phyloP scores from a whole-genome alignment of 2,113 vertebrate genomes.

The Hydrolagus affinis region DNA sequence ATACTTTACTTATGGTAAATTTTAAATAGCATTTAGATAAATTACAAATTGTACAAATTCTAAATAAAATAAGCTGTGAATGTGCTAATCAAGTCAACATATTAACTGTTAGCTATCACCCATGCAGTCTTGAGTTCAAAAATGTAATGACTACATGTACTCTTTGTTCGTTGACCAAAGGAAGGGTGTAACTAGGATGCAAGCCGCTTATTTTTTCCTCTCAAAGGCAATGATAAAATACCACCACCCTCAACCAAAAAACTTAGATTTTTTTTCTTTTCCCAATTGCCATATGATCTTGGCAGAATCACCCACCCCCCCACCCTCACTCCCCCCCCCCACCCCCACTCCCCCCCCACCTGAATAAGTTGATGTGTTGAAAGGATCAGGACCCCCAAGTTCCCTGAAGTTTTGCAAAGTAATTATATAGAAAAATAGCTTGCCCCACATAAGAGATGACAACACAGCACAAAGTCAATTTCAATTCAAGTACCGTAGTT shows the following conservation, averaged over 20 bases:
- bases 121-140: neutral
- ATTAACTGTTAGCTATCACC: neutral
- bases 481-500: too few species aligned
- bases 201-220: neutral
- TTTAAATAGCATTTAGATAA: neutral
- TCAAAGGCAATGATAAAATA: neutral
- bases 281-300: neutral
- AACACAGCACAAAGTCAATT: too few species aligned
- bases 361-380: neutral
- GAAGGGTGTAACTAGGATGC: neutral
- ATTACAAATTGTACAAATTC: neutral
- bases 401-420: neutral
- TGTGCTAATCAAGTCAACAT: neutral
- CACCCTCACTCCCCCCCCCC: too few species aligned
- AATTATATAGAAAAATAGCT: neutral
- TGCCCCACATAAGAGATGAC: too few species aligned
- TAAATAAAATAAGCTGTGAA: neutral
- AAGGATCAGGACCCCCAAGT: neutral
- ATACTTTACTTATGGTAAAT: neutral
- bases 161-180: neutral
- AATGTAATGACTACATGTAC: neutral
- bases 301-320: too few species aligned
- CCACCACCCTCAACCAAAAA: too few species aligned
- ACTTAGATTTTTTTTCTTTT: too few species aligned
- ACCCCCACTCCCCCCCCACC: neutral